phyloP scores from a whole-genome alignment of 2,797 vertebrate species.

The Oreonectes daqikongensis region DNA sequence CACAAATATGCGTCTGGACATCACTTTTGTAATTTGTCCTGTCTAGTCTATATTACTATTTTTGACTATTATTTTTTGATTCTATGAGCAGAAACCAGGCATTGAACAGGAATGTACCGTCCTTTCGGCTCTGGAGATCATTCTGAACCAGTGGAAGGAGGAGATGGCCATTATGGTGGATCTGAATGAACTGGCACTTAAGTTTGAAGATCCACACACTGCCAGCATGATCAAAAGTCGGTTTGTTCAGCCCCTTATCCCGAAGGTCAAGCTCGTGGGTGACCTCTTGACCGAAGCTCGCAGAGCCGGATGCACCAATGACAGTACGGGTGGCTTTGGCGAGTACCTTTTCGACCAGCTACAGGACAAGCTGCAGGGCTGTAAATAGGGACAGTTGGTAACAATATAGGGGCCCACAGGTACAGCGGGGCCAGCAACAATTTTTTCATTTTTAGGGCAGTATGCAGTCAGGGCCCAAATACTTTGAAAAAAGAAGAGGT shows the following conservation, averaged over 20 bases:
- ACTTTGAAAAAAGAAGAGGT: not conserved
- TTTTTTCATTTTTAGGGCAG: not conserved
- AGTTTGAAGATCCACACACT: slow-evolving; percentile 61
- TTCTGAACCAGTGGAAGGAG: slow-evolving; percentile 75
- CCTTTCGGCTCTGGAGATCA: slow-evolving; percentile 72
- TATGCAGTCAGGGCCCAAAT: not conserved
- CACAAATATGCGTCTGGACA: too few relatives aligned
- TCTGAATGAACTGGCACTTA: slow-evolving; percentile 69
- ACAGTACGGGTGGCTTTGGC: slow-evolving; percentile 69
- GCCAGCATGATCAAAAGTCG: slow-evolving; percentile 68
- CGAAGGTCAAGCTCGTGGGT: slow-evolving; percentile 73
- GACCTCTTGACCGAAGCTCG: slow-evolving; percentile 74
- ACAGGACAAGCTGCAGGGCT: slow-evolving; percentile 65
- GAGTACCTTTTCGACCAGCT: slow-evolving; percentile 78
- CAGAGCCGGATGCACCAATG: slow-evolving; percentile 68
- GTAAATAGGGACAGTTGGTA: not conserved
- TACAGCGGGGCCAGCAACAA: not conserved
- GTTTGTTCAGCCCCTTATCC: slow-evolving; percentile 71
- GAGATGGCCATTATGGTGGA: slow-evolving; percentile 71
- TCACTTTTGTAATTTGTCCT: too few relatives aligned
- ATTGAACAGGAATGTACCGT: slow-evolving; percentile 64
- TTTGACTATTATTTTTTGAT: not conserved
- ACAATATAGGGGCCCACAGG: not conserved
- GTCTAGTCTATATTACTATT: too few relatives aligned
- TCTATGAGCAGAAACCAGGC: slow-evolving; percentile 69